Base-by-base conservation (phyloP, 2,797 vertebrate species). In the Sparidentex hasta region DNA sequence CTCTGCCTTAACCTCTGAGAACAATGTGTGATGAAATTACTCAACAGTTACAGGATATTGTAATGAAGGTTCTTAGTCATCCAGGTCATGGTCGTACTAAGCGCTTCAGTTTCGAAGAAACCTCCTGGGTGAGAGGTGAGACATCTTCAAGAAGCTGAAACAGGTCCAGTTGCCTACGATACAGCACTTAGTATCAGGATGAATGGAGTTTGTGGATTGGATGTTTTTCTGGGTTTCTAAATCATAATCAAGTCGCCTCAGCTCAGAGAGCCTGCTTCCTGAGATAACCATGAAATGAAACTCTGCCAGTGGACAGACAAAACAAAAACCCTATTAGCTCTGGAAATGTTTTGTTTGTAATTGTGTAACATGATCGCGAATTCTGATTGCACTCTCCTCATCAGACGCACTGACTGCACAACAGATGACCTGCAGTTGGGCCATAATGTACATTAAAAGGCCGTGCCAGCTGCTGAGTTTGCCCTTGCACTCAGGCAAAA, bases 401-500 rank as follows among this genome's bases (percentile, higher is more conserved):
- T 71, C 57, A 59, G 56, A 43, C 23, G 0, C 25, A 43, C 4
- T 56, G 20, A 47, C 27, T 66, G 23, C 55, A 65, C 12, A 74
- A 25, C 3, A 3, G 27, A 6, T 72, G 71, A 82, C 33, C 27
- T 72, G 44, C 58, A 73, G 68, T 68, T 84, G 62, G 46, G 13
- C 59, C 78, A 68, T 78, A 11, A 55, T 71, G 52, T 64, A 27
- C 82, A 78, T 80, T 87, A 75, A 83, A 72, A 66, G 23, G 70
- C 52, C 51, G 20, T 47, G 25, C 25, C 69, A 48, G 78, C 84
- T 80, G 63, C 79, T 58, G 59, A 44, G 68, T 33, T 80, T 80
- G 56, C 61, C 48, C 68, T 63, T 46, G 77, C 73, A 79, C 77
- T 87, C 27, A 80, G 63, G 46, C 63, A 13, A 81, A 89, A 87